Conservation (phyloP, 2,888 invertebrate species). For the Formica aserva region DNA sequence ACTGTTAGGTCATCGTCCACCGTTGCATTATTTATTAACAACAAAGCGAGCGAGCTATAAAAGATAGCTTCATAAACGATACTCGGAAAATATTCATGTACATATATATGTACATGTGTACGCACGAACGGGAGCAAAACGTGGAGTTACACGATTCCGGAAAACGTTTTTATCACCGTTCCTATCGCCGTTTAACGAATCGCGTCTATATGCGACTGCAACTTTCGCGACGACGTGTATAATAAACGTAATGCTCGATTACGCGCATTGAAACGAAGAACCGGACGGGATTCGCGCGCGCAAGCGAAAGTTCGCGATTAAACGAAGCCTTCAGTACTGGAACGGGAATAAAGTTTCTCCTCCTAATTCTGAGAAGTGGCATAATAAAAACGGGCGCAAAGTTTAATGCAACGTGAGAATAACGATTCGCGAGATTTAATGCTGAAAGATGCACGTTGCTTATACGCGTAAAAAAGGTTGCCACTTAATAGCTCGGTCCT, state of each 20-base stretch:
- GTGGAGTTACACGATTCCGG: constrained; percentile 27
- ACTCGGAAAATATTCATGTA: constrained; percentile 16
- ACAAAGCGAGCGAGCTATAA: constrained; percentile 23
- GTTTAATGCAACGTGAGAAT: constrained; percentile 27
- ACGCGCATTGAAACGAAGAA: constrained; percentile 30
- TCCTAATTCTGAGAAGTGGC: neutral
- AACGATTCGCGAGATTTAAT: constrained; percentile 28
- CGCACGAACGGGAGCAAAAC: neutral
- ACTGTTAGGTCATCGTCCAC: constrained; percentile 37
- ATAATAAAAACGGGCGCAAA: neutral
- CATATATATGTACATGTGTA: too few relatives aligned
- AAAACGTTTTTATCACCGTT: constrained; percentile 19
- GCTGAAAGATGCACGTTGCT: neutral
- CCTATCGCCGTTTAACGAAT: constrained; percentile 12
- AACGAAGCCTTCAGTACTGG: constrained; percentile 1
- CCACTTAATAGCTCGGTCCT: neutral
- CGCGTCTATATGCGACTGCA: neutral
- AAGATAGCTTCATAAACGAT: constrained; percentile 44
- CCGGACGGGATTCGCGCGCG: constrained; percentile 23
- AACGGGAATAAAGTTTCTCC: constrained; percentile 21
- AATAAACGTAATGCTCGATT: constrained; percentile 11
- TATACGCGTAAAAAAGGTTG: neutral
- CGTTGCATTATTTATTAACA: constrained; percentile 41
- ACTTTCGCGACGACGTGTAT: constrained; percentile 23
- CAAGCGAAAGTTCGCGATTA: constrained; percentile 43